Conservation (phyloP, 2,113 vertebrate genomes). For the Psephotus haematonotus region DNA sequence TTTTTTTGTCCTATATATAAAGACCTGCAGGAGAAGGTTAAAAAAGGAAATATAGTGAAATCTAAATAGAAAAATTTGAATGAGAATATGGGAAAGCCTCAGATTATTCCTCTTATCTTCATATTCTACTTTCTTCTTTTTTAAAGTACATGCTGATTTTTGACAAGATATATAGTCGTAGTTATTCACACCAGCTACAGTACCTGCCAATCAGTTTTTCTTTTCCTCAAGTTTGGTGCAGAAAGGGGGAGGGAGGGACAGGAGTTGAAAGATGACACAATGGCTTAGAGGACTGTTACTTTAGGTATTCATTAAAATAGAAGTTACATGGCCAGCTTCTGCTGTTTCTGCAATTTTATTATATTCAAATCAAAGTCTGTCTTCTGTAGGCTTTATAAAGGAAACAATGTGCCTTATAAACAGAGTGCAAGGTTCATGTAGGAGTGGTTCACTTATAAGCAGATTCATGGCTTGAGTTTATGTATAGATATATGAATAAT, state of each 20-base stretch:
- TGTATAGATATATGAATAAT: not conserved
- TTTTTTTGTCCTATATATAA: slow-evolving; percentile 73
- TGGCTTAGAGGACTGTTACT: slow-evolving; percentile 13
- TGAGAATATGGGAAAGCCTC: slow-evolving; percentile 60
- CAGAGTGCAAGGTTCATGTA: slow-evolving; percentile 22
- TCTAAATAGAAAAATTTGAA: slow-evolving; percentile 76
- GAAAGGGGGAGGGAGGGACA: slow-evolving; percentile 43
- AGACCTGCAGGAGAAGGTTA: slow-evolving; percentile 75
- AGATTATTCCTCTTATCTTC: slow-evolving; percentile 69
- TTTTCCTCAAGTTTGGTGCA: slow-evolving; percentile 64
- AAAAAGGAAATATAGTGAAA: slow-evolving; percentile 75
- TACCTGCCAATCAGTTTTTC: slow-evolving; percentile 68
- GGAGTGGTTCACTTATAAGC: slow-evolving; percentile 31
- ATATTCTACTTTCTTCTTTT: slow-evolving; percentile 72
- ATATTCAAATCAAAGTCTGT: slow-evolving; percentile 36
- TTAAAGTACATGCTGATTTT: slow-evolving; percentile 70
- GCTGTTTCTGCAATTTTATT: slow-evolving; percentile 58
- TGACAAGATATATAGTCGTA: slow-evolving; percentile 71
- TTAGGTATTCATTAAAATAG: slow-evolving; percentile 67
- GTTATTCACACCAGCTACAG: slow-evolving; percentile 59
- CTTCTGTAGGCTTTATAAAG: slow-evolving; percentile 26
- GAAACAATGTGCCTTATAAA: slow-evolving; percentile 54
- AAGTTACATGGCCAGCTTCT: slow-evolving; percentile 43
- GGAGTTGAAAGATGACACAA: slow-evolving; percentile 40
- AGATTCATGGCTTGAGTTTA: slow-evolving; percentile 16